Conservation (phyloP, 2,797 vertebrate species). For the Thripadectes ignobilis region DNA sequence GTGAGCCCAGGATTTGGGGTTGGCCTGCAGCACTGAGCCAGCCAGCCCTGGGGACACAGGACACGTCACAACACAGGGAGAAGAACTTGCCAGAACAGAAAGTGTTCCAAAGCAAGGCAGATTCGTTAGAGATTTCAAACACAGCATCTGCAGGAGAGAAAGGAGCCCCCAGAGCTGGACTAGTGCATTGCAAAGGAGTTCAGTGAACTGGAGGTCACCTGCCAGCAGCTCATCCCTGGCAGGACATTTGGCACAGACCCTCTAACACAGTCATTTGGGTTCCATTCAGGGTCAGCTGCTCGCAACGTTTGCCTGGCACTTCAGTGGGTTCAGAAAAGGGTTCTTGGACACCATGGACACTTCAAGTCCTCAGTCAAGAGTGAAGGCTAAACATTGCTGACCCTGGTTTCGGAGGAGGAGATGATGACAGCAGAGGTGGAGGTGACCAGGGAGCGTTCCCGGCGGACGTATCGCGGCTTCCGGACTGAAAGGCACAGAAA, state of each 20-base stretch:
- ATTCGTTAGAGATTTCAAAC: background rate
- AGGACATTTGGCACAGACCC: slow-evolving; percentile 72
- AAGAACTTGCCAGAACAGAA: background rate
- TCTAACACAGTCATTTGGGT: slow-evolving; percentile 73
- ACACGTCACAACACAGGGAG: background rate
- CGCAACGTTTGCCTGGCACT: slow-evolving; percentile 69
- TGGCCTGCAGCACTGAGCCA: background rate
- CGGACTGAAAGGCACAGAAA: slow-evolving; percentile 79
- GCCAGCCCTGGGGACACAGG: background rate
- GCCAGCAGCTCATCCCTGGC: background rate
- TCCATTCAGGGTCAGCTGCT: slow-evolving; percentile 54
- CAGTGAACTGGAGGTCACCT: background rate
- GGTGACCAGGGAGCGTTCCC: slow-evolving; percentile 82
- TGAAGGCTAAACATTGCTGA: slow-evolving; percentile 81
- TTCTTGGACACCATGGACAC: slow-evolving; percentile 63
- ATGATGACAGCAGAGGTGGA: slow-evolving; percentile 70
- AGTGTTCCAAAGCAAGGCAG: background rate
- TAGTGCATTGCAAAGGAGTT: background rate
- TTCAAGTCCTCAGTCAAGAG: slow-evolving; percentile 51
- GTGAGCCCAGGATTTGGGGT: background rate
- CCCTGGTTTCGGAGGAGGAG: slow-evolving; percentile 79
- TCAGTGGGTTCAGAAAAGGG: slow-evolving; percentile 1
- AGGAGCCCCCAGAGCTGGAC: background rate
- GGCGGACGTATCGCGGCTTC: slow-evolving; percentile 90
- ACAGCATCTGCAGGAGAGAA: background rate